phyloP scores from a whole-genome alignment of 2,797 vertebrate genomes.

The Melanotaenia pygmaea region DNA sequence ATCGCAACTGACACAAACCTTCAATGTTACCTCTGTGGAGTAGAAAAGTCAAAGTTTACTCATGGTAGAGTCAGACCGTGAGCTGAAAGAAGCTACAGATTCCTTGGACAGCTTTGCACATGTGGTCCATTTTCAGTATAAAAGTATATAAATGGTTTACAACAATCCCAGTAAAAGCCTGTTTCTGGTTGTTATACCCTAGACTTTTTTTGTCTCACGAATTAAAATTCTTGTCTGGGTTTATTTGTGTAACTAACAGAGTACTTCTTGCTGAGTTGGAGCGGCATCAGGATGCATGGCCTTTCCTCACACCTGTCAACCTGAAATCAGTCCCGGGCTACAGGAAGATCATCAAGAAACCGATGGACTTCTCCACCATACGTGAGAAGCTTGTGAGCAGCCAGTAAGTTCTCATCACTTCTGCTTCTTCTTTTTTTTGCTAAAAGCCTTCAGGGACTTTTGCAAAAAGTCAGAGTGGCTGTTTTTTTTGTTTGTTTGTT shows the following conservation, averaged over 20 bases:
- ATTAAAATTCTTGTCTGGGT: constrained; percentile 13
- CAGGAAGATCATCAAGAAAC: constrained; percentile 98
- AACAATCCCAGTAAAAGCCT: background rate
- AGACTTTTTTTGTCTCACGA: background rate
- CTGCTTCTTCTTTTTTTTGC: constrained; percentile 22
- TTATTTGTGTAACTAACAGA: constrained; percentile 72
- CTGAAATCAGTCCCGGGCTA: constrained; percentile 98
- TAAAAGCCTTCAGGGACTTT: constrained; percentile 10
- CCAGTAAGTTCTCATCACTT: constrained; percentile 89
- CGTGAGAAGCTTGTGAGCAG: constrained; percentile 97
- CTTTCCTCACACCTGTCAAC: constrained; percentile 98
- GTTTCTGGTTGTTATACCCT: background rate
- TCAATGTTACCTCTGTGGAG: too few relatives aligned
- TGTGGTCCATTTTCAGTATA: background rate
- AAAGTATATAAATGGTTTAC: background rate
- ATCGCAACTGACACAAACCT: too few relatives aligned
- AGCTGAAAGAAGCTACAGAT: too few relatives aligned
- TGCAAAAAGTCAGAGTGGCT: constrained; percentile 24
- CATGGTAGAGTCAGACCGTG: too few relatives aligned
- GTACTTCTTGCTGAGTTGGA: constrained; percentile 95
- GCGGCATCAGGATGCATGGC: constrained; percentile 98
- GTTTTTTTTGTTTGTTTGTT: constrained; percentile 6
- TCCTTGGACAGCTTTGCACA: background rate
- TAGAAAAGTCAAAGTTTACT: too few relatives aligned
- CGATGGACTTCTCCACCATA: constrained; percentile 99